Evolutionary conservation across 2,888 invertebrate species (phyloP), one percentile per base, ranked within the genome.

Genomic region (Lycaena phlaeas): DNA sequence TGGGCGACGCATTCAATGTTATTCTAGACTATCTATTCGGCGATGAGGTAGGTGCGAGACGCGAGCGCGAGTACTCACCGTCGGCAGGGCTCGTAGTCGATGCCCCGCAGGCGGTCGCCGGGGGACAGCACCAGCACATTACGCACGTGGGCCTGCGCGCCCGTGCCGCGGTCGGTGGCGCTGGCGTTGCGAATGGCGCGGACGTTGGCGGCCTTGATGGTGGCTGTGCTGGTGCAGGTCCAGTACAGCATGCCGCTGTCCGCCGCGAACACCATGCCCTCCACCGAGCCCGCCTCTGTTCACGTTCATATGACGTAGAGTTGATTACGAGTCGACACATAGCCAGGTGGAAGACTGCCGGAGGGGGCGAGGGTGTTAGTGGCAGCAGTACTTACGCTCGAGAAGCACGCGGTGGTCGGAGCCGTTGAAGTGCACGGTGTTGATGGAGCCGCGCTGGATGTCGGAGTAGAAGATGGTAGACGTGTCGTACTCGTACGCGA

Each of bases 401-500:
- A 93, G 87, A 47, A 95, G 78, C 27, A 90, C 87, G 26, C 79
- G 79, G 71, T 94, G 92, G 1, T 87, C 87, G 18, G 87, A 86
- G 36, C 95, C 95, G 76, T 95, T 91, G 75, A 95, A 95, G 63
- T 86, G 86, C 34, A 94, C 95, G 22, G 89, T 87, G 75, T 92
- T 92, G 60, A 96, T 94, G 51, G 92, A 89, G 42, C 94, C 94
- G 59, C 91, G 86, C 66, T 95, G 94, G 47, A 96, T 94, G 73
- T 96, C 96, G 1, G 95, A 95, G 79, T 94, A 96, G 81, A 93
- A 95, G 36, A 95, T 79, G 37, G 89, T 78, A 52, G 88, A 85
- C 22, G 79, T 77, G 43, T 78, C 73, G 71, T 91, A 94, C 76
- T 94, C 92, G 71, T 90, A 94, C 1, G 93, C 88, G 39, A 96